Conservation (phyloP, 2,113 vertebrate species). For the Physeter macrocephalus region DNA sequence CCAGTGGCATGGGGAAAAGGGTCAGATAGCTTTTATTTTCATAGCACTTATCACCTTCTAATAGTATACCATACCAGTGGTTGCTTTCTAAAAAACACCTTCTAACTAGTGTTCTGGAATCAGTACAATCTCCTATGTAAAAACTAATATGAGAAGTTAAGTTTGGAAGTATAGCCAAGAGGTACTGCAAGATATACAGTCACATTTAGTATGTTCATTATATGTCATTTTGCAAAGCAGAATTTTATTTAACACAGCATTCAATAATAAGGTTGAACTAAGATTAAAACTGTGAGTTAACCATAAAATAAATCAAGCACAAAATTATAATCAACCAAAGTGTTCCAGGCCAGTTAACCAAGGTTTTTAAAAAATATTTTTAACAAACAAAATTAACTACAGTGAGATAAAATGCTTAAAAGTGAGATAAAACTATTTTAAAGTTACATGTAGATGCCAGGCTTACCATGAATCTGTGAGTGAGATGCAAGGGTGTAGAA, state of each 20-base stretch:
- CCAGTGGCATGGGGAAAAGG: background rate
- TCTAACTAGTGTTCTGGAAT: background rate
- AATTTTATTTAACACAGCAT: constrained; percentile 27
- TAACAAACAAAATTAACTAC: background rate
- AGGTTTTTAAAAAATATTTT: background rate
- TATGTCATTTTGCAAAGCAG: constrained; percentile 3
- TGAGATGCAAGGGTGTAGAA: constrained; percentile 92
- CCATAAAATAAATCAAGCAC: constrained; percentile 31
- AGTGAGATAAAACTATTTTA: background rate
- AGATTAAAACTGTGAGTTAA: constrained; percentile 5
- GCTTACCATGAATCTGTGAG: constrained; percentile 95
- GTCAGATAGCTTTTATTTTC: background rate
- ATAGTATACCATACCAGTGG: background rate
- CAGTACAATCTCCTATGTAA: background rate
- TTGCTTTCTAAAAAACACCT: background rate
- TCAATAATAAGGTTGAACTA: constrained; percentile 18
- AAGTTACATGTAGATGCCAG: background rate
- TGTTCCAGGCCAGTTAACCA: background rate
- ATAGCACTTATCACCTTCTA: background rate
- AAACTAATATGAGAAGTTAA: background rate
- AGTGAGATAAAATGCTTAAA: background rate
- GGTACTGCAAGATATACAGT: background rate
- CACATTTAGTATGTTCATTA: background rate
- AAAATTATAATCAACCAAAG: constrained; percentile 41
- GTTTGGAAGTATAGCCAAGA: background rate